phyloP scores from a whole-genome alignment of 2,797 vertebrate genomes.

The Urosaurus nigricauda region DNA sequence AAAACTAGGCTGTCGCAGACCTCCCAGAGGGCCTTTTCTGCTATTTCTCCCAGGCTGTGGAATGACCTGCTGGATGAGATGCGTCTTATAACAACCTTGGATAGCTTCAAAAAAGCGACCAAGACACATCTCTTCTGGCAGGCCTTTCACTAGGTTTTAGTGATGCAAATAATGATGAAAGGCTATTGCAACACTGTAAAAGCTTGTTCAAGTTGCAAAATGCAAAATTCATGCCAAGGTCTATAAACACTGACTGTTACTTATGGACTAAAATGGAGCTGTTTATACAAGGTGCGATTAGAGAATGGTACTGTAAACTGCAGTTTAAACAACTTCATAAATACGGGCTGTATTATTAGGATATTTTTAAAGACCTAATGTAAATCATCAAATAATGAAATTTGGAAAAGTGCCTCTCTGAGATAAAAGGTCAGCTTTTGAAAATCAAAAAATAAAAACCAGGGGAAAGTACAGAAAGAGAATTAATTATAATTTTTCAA shows the following conservation, averaged over 20 bases:
- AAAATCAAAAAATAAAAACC: conserved; percentile 17
- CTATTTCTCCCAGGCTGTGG: no score
- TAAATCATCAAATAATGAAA: conserved; percentile 23
- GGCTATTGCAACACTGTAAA: conserved; percentile 53
- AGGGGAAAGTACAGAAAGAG: conserved; percentile 4
- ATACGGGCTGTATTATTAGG: conserved; percentile 46
- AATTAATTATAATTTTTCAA: conserved; percentile 31
- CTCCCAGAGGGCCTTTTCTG: no score
- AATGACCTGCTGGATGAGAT: no score
- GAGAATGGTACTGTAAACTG: conserved; percentile 32
- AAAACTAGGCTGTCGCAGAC: no score
- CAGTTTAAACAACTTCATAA: conserved; percentile 33
- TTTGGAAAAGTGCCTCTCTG: conserved; percentile 19
- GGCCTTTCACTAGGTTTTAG: not conserved
- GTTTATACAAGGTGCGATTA: conserved; percentile 62
- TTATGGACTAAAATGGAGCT: conserved; percentile 37
- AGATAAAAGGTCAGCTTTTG: conserved; percentile 12
- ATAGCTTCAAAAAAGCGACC: no score
- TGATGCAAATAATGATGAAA: conserved; percentile 17
- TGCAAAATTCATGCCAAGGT: conserved; percentile 58
- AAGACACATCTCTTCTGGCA: no score
- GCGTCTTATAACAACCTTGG: no score
- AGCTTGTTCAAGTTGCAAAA: conserved; percentile 53
- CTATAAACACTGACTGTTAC: conserved; percentile 59
- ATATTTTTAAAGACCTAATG: conserved; percentile 44